Evolutionary conservation across 2,113 vertebrate genomes (phyloP).

Genomic region (Abramis brama): DNA sequence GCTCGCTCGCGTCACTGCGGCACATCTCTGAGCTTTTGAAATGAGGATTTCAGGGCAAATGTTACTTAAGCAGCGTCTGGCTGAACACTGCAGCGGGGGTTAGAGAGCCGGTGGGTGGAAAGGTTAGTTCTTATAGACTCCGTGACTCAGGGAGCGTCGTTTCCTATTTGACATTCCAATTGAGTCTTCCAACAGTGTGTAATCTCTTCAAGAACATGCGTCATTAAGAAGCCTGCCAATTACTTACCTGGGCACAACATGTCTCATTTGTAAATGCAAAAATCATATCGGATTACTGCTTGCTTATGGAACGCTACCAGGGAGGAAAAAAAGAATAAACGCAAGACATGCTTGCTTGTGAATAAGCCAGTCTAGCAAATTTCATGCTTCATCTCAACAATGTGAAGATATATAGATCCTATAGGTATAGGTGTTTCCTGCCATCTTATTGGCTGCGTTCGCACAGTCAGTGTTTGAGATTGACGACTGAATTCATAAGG

Average conservation of each 20-base stretch:
- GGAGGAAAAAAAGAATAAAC: neutral
- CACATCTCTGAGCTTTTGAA: constrained; percentile 59
- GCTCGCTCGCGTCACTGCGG: constrained; percentile 52
- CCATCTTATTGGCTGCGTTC: neutral
- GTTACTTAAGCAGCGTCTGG: constrained; percentile 52
- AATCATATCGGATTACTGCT: constrained; percentile 56
- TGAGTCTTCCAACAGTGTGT: constrained; percentile 42
- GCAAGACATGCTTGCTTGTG: neutral
- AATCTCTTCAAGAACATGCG: constrained; percentile 50
- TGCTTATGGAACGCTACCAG: neutral
- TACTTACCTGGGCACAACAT: constrained; percentile 30
- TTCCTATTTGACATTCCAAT: constrained; percentile 19
- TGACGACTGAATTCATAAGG: neutral
- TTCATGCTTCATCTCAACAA: neutral
- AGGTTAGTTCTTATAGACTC: neutral
- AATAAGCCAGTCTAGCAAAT: neutral
- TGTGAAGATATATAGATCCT: constrained; percentile 6
- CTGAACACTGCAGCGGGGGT: constrained; percentile 20
- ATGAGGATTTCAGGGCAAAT: constrained; percentile 56
- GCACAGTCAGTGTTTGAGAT: neutral
- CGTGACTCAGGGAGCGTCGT: neutral
- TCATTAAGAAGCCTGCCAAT: constrained; percentile 56
- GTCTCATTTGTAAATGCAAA: constrained; percentile 34
- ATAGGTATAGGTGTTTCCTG: neutral
- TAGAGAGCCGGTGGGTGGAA: constrained; percentile 8